Evolutionary conservation across 2,797 vertebrate genomes (phyloP), one percentile per base, ranked within the genome.

Genomic region (Hippoglossus hippoglossus): DNA sequence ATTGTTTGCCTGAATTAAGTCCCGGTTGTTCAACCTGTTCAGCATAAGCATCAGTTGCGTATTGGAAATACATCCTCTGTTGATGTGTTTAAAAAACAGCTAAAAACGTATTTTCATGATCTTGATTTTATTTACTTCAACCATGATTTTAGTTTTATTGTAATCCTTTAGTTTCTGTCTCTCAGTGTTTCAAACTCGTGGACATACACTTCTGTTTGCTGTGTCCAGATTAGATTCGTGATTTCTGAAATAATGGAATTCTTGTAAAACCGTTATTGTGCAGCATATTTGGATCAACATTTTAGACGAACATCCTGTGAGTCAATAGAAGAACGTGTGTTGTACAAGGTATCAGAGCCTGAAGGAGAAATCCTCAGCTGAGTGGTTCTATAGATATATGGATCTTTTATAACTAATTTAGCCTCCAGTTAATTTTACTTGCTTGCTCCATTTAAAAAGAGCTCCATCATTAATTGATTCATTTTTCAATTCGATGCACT

Each of bases 401-500:
- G 61, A 80, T 75, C 67, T 67, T 49, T 51, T 74, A 67, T 75
- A 61, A 74, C 67, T 75, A 71, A 79, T 80, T 82, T 76, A 71
- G 69, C 67, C 44, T 21, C 16, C 60, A 66, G 58, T 79, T 81
- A 58, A 77, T 83, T 83, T 75, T 59, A 77, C 61, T 70, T 81
- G 58, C 70, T 66, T 56, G 71, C 61, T 55, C 66, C 59, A 46
- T 70, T 82, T 72, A 80, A 75, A 71, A 79, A 36, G 77, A 59
- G 75, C 9, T 41, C 41, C 19, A 50, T 74, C 66, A 79, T 81
- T 79, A 77, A 77, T 75, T 67, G 69, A 52, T 53, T 77, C 9
- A 75, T 84, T 82, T 79, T 80, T 82, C 71, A 83, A 79, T 81
- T 83, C 75, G 47, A 51, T 46, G n/a, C 34, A 81, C 78, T 78